Percentiles rank a stretch among this genome's conserved stretches.
Evolutionary conservation across 2,113 vertebrate genomes (phyloP).

Genomic region (Genyomyrus donnyi): DNA sequence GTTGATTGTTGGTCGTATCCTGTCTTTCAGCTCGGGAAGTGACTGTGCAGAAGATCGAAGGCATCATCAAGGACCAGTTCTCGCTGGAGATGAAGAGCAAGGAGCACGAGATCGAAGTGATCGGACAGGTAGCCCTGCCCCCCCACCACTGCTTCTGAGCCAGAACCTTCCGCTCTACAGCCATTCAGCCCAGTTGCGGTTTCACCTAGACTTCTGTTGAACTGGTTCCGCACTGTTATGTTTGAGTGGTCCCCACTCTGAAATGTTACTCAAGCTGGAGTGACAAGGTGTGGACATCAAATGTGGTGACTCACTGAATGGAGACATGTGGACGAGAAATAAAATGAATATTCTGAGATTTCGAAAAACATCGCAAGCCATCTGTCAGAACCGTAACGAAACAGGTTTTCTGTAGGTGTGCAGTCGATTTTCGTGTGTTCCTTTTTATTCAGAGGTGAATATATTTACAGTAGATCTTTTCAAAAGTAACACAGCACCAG

Average conservation of each 20-base stretch:
- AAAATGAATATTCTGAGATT: not conserved
- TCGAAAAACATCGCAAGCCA: not conserved
- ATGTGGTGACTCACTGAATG: not conserved
- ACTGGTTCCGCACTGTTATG: not conserved
- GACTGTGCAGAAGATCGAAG: conserved; percentile 89
- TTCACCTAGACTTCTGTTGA: not conserved
- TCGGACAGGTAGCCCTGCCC: conserved; percentile 78
- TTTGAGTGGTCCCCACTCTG: not conserved
- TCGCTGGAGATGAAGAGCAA: conserved; percentile 95
- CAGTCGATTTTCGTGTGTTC: not conserved
- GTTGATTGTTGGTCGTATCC: conserved; percentile 13
- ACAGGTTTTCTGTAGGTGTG: not conserved
- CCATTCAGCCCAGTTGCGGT: not conserved
- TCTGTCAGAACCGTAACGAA: not conserved
- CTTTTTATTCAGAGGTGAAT: not conserved
- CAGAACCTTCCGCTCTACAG: not conserved
- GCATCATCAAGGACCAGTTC: conserved; percentile 93
- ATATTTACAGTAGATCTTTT: not conserved
- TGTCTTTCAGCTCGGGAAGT: conserved; percentile 77
- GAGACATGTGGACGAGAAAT: not conserved
- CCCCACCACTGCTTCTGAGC: not conserved
- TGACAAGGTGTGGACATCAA: not conserved
- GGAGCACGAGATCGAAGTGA: conserved; percentile 96
- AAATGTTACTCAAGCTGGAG: not conserved
- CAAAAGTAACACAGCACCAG: not conserved